Base-by-base conservation (phyloP, 92 coral and sea anemone species). In the Anthopleura xanthogrammica region DNA sequence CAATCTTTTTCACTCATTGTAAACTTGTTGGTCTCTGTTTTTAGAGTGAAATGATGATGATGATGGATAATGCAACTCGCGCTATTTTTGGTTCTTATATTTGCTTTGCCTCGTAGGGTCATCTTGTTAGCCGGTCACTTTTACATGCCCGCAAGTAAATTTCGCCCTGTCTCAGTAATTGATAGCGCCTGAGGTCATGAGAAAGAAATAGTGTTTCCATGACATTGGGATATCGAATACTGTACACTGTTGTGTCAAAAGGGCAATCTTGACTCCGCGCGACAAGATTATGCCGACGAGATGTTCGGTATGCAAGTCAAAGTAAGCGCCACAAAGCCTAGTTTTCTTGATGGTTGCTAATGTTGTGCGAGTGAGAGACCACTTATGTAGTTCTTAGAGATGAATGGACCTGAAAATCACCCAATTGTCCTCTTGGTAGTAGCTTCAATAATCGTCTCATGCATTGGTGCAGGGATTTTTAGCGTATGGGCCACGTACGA, bases 401-500 rank as follows among this genome's bases (percentile, higher is more conserved):
- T 81, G 84, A 48, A 41, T 43, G 56, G 39, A 8, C 52, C 77
- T 2, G 66, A 50, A 75, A 81, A 70, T 29, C 83, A 79, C 54
- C 88, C 88, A 10, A 41, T 85, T 41, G 9, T 79, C 10, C 78
- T 79, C 19, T 22, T 85, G 8, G 83, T 79, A 7, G 50, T 85
- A 22, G 83, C 77, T 7, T 62, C 83, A 11, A 52, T 56, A 24
- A 36, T 85, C n/a, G 57, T 85, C 24, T 50, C 88, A 1, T 52
- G 52, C 36, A 79, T 85, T 29, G 71, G 83, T 10, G 88, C 78
- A 41, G 88, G 88, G 2, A 80, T 85, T 6, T 85, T 85, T 60
- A 76, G 88, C 17, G 83, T 85, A 12, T 85, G 88, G 88, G 88
- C 88, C 19, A 77, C 52, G 40, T 85, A 77, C 83, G 88, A 85